Percentiles rank a stretch among this genome's conserved stretches.
Evolutionary conservation across 2,888 invertebrate genomes (phyloP).

Genomic region (Tenthredo notha): DNA sequence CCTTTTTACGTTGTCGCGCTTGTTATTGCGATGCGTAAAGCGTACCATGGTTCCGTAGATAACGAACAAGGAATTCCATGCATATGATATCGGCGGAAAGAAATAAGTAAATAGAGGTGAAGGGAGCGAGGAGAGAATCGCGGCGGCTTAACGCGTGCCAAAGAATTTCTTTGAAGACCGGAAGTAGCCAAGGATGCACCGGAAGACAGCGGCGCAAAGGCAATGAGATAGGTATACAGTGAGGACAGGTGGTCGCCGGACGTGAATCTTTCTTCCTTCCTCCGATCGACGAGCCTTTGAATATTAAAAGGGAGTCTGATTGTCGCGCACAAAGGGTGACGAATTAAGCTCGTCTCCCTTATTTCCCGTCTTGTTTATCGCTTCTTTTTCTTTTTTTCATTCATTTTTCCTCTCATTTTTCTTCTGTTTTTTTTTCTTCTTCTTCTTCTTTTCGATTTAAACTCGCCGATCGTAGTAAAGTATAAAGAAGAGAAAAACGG

Average conservation of each 20-base stretch:
- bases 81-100: conserved; percentile 33
- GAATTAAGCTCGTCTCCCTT: background rate
- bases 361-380: conserved; percentile 10
- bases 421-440: background rate
- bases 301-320: conserved; percentile 66
- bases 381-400: background rate
- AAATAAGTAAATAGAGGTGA: background rate
- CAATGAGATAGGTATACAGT: conserved; percentile 22
- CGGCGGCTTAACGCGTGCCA: conserved; percentile 16
- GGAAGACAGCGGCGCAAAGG: conserved; percentile 66
- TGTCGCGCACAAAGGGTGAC: conserved; percentile 33
- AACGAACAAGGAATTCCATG: conserved; percentile 11
- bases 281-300: conserved; percentile 65
- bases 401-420: background rate
- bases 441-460: background rate
- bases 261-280: conserved; percentile 74
- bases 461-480: background rate
- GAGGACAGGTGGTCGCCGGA: conserved; percentile 74
- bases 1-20: background rate
- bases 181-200: conserved; percentile 71
- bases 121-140: conserved; percentile 42
- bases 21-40: background rate
- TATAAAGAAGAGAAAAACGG: background rate
- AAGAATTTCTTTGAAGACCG: conserved; percentile 73
- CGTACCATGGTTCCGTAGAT: background rate